Evolutionary conservation across 2,113 vertebrate species (phyloP), one percentile per base, ranked within the genome.

Genomic region (Brienomyrus brachyistius): DNA sequence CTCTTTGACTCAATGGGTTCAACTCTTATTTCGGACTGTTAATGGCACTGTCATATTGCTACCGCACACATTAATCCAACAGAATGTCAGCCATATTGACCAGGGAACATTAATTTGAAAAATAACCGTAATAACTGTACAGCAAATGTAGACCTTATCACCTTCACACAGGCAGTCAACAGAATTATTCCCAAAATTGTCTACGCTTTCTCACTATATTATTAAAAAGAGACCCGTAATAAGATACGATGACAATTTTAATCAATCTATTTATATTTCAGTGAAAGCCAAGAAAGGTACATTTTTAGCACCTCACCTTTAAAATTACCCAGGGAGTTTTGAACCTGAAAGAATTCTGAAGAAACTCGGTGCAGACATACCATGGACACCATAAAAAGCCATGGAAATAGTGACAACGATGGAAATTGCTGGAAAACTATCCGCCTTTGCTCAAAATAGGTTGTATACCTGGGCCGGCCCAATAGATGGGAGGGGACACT

Each of bases 31-130:
- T 23, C 90, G 93, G 93, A 23, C 31, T 21, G 85, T 87, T 54
- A 54, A 87, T 87, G 92, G 92, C 47, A 11, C 82, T 90, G 93
- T 93, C 92, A 91, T 0, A 1, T 88, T 87, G 86, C 86, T 89
- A 23, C 54, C 21, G 6, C 0, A 0, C 2, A 1, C 0, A 35
- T 82, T 88, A 27, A 43, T 70, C 89, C 90, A 23, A 0, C 3
- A 77, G 87, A 90, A 88, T 87, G 92, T 91, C 89, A 92, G 90
- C 91, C 89, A 92, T 90, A 92, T 90, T 90, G n/a, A 87, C 92
- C 91, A 91, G 90, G 91, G 91, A 91, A 91, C 89, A 93, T 92
- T 93, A 92, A 91, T 90, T 89, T 90, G 91, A 89, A 89, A 94
- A 92, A 93, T 90, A 91, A 91, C 89, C 90, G 87, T 89, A 91